These are phyloP conservation scores for Actinemys pallida DNA, from an alignment of 2,113 vertebrate species.

Conservation along the genomic window DNA sequence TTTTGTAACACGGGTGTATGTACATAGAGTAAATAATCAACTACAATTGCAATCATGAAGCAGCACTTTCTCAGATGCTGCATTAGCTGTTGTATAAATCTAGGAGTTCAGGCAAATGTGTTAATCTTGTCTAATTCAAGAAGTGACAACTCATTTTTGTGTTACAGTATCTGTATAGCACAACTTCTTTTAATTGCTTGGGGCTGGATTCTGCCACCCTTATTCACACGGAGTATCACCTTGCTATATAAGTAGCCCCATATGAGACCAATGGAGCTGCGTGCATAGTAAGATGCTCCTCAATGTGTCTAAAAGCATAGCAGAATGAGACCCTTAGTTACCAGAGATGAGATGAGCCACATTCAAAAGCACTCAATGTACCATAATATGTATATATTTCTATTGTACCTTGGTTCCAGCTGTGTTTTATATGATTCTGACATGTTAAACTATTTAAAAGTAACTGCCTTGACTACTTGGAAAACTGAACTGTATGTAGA, in stretches of 20 bases:
- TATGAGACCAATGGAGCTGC: background rate
- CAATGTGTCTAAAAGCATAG: constrained; percentile 35
- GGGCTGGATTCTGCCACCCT: background rate
- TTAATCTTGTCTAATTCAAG: constrained; percentile 50
- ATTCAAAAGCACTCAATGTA: constrained; percentile 77
- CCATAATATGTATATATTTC: constrained; percentile 81
- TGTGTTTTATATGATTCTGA: constrained; percentile 80
- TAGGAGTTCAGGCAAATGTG: constrained; percentile 58
- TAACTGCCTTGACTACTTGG: constrained; percentile 72
- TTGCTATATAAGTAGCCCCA: background rate
- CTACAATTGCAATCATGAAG: constrained; percentile 24
- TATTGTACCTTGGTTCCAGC: constrained; percentile 72
- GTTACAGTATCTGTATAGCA: constrained; percentile 13
- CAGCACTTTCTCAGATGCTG: constrained; percentile 53
- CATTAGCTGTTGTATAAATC: constrained; percentile 57
- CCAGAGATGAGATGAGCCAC: constrained; percentile 63
- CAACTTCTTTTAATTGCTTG: constrained; percentile 44
- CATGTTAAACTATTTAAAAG: constrained; percentile 78
- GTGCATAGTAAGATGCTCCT: background rate
- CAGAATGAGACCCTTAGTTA: constrained; percentile 24
- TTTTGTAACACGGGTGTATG: constrained; percentile 37
- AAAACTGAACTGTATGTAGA: constrained; percentile 79
- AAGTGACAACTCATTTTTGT: constrained; percentile 35
- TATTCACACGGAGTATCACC: background rate
- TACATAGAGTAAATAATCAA: constrained; percentile 51